These are phyloP conservation scores for Helicoverpa zea DNA, from an alignment of 1,140 invertebrate species.

Conservation along the genomic window DNA sequence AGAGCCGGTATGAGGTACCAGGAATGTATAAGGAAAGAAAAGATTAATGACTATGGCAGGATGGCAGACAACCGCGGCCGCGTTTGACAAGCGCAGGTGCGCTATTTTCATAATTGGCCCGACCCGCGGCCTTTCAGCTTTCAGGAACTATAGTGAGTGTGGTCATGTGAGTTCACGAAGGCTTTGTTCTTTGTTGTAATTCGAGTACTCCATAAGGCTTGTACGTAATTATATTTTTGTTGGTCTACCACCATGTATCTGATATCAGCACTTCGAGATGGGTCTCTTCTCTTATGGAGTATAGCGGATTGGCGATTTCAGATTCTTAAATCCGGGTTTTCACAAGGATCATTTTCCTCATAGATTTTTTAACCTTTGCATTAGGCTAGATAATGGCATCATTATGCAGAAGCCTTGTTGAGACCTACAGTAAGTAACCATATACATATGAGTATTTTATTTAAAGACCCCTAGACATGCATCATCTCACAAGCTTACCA, in stretches of 20 bases:
- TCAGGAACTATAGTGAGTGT: slow-evolving; percentile 67
- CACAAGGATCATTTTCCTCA: no score
- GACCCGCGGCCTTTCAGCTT: slow-evolving; percentile 81
- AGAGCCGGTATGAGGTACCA: slow-evolving; percentile 63
- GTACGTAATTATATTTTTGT: not conserved
- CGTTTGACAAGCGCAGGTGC: slow-evolving; percentile 85
- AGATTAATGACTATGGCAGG: slow-evolving; percentile 81
- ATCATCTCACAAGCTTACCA: not conserved
- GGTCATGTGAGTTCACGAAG: slow-evolving; percentile 48
- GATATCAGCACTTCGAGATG: no score
- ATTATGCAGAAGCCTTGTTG: no score
- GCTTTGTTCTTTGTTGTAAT: slow-evolving; percentile 27
- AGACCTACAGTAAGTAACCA: no score
- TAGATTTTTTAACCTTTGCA: no score
- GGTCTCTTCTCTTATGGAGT: no score
- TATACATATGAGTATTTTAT: not conserved
- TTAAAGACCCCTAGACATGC: not conserved
- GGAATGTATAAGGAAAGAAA: slow-evolving; percentile 79
- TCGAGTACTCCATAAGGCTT: no score
- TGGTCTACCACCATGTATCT: no score
- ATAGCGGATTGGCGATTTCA: no score
- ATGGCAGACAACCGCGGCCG: slow-evolving; percentile 80
- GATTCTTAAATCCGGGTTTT: no score
- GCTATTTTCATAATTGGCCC: slow-evolving; percentile 87
- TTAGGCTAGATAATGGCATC: no score